A percentile compares a stretch with the other conserved stretches of the same genome.
These are phyloP conservation scores for Puma concolor DNA, from an alignment of 2,113 vertebrate species.

Conservation along the genomic window DNA sequence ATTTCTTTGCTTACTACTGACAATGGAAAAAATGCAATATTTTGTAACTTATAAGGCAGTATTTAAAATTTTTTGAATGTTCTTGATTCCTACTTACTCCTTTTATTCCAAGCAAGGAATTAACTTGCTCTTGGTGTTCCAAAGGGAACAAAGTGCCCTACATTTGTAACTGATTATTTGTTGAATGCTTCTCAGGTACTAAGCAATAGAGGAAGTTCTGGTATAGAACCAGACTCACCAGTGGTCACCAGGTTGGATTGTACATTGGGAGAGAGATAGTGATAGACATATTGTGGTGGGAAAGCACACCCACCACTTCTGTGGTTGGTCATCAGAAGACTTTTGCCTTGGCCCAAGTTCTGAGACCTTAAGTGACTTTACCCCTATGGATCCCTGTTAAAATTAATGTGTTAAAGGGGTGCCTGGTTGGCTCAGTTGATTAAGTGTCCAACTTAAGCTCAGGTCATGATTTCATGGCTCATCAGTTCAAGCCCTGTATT, in stretches of 20 bases:
- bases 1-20: not conserved
- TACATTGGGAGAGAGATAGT: not conserved
- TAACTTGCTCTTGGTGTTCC: not conserved
- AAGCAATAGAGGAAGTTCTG: not conserved
- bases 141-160: not conserved
- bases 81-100: not conserved
- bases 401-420: not conserved
- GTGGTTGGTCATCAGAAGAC: not conserved
- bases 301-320: not conserved
- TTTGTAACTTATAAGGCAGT: not conserved
- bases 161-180: not conserved
- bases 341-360: not conserved
- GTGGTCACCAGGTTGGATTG: not conserved
- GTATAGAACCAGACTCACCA: not conserved
- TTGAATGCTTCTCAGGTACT: not conserved
- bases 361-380: not conserved
- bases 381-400: not conserved
- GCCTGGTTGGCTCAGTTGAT: too few relatives aligned
- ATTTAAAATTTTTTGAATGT: not conserved
- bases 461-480: too few relatives aligned
- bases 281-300: not conserved
- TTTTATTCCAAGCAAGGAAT: slow-evolving; percentile 13
- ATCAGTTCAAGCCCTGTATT: too few relatives aligned
- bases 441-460: too few relatives aligned
- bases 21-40: not conserved